These are phyloP conservation scores for Lamellibrachia columna DNA, from an alignment of 2,888 invertebrate genomes.

Conservation along the genomic window DNA sequence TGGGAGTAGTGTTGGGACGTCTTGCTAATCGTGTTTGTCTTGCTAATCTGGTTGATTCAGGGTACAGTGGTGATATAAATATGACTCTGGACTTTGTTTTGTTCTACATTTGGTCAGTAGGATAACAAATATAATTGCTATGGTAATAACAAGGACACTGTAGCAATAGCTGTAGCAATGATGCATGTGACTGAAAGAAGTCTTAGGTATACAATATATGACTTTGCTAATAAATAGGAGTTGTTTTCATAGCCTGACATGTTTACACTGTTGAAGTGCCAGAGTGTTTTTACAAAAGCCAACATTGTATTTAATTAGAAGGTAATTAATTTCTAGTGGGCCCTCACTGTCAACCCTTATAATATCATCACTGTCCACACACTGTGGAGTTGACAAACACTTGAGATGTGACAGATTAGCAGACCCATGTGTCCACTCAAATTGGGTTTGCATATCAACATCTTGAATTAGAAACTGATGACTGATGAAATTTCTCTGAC, in stretches of 20 bases:
- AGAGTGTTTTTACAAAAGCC: background rate
- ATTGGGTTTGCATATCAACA: background rate
- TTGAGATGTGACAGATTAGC: background rate
- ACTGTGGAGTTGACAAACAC: background rate
- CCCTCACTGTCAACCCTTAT: background rate
- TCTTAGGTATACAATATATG: background rate
- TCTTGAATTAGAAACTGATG: constrained; percentile 5
- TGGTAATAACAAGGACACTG: background rate
- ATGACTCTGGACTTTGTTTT: background rate
- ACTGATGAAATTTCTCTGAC: background rate
- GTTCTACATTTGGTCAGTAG: background rate
- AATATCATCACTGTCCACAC: background rate
- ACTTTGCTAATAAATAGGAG: background rate
- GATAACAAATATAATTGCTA: background rate
- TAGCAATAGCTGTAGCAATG: background rate
- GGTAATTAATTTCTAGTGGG: constrained; percentile 12
- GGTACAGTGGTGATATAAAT: background rate
- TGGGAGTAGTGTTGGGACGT: background rate
- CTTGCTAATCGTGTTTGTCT: background rate
- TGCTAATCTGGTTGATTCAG: background rate
- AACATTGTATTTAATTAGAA: background rate
- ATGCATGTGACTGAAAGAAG: too few species aligned
- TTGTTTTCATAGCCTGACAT: background rate
- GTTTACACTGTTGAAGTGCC: background rate
- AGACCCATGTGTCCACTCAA: background rate